Evolutionary conservation across 2,113 vertebrate genomes (phyloP).

Genomic region (Bungarus multicinctus): DNA sequence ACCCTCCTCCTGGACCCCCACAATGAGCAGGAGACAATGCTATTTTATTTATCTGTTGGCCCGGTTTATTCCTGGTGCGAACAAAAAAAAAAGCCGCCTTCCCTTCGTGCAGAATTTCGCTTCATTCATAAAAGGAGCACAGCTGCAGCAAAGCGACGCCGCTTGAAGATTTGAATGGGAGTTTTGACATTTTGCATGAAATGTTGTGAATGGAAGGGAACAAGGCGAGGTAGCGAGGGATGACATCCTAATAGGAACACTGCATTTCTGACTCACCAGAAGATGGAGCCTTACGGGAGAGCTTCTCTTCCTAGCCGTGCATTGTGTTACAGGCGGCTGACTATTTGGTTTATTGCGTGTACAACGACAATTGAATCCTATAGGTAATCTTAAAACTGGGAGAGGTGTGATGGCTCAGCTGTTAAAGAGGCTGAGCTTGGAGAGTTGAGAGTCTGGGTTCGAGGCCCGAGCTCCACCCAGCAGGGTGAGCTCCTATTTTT

Average conservation of each 20-base stretch:
- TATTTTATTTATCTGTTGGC: neutral
- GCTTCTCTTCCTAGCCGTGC: neutral
- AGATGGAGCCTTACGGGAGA: neutral
- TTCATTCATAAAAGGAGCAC: neutral
- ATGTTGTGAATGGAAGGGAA: neutral
- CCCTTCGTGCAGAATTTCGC: neutral
- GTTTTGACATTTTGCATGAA: neutral
- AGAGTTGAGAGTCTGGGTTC: neutral
- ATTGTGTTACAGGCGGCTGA: neutral
- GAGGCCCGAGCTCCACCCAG: accelerated
- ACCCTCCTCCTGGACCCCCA: too few relatives aligned
- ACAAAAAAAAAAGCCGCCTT: neutral
- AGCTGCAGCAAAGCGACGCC: neutral
- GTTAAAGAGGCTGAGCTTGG: neutral
- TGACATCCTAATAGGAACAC: neutral
- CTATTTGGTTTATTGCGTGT: neutral
- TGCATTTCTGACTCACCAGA: neutral
- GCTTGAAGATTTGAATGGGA: neutral
- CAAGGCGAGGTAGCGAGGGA: neutral
- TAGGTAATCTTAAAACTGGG: neutral
- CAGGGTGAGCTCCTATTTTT: neutral
- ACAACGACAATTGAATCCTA: neutral
- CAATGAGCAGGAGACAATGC: too few relatives aligned
- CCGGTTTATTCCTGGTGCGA: neutral
- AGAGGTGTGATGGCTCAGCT: accelerated